Evolutionary conservation across 1,140 invertebrate species (phyloP), one percentile per base, ranked within the genome.

Genomic region (Drosophila repletoides): DNA sequence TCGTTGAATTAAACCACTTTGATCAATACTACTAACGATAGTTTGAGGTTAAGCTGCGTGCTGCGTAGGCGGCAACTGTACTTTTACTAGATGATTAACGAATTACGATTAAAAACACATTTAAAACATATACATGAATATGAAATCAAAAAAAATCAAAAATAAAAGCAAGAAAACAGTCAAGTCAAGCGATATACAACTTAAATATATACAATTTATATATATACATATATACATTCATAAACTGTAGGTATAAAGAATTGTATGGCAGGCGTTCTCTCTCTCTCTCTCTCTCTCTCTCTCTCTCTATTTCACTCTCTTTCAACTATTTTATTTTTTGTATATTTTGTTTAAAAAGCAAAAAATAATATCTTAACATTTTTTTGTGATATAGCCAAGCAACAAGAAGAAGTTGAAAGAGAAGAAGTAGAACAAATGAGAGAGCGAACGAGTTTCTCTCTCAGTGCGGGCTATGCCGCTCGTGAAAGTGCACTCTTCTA

Each of bases 71-170:
- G 33, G 48, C 38, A 55, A 55, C 52, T 48, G 52, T 48, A 56
- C 22, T 49, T 51, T 70, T 58, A 70, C 52, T 58, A 65, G 45
- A 58, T 46, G 21, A 41, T 26, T 31, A 31, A 24, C 33, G 38
- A 55, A 29, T 6, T 28, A 45, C 46, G 46, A 60, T 41, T 19
- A 59, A 26, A 49, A 66, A 10, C 17, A 14, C 19, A 43, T 48
- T n/a, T n/a, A n/a, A n/a, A n/a, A n/a, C 24, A 66, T 26, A 49
- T 41, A 38, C 59, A 17, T 34, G 31, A 66, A 66, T 45, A 56
- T 40, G 21, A 56, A 46, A 64, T 64, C 52, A 64, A 64, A 59
- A 51, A 41, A 6, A n/a, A n/a, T n/a, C n/a, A 33, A 26, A 52
- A 36, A 48, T 12, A 21, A 29, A 49, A 9, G 12, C 10, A 31